phyloP scores from a whole-genome alignment of 2,113 vertebrate genomes.

The Rattus rattus region DNA sequence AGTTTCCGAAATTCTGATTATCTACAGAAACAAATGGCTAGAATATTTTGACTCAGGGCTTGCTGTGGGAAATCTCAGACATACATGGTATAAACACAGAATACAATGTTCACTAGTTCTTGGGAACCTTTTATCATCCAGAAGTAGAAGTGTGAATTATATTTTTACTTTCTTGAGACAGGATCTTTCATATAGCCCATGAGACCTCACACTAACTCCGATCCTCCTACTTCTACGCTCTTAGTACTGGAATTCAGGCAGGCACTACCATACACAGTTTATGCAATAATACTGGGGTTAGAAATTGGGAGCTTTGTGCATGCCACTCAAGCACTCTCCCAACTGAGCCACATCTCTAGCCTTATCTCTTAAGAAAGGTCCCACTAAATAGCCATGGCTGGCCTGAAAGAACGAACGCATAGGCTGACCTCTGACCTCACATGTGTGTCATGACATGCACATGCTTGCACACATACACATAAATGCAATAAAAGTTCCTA shows the following conservation, averaged over 20 bases:
- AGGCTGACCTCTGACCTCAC: background rate
- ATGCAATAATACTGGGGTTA: background rate
- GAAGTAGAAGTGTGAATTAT: slow-evolving; percentile 22
- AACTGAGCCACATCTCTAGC: background rate
- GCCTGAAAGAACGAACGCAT: background rate
- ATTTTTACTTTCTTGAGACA: slow-evolving; percentile 11
- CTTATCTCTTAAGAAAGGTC: background rate
- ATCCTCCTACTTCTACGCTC: background rate
- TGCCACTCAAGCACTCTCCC: background rate
- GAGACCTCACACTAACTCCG: background rate
- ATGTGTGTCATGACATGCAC: background rate
- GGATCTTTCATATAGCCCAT: background rate
- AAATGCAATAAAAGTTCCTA: background rate
- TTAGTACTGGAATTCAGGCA: background rate
- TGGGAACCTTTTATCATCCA: slow-evolving; percentile 2
- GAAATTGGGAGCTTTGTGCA: background rate
- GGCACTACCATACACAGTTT: background rate
- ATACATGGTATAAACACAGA: background rate
- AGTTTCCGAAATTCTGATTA: slow-evolving; percentile 29
- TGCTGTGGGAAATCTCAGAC: slow-evolving; percentile 5
- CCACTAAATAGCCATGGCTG: background rate
- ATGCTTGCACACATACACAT: background rate
- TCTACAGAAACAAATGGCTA: slow-evolving; percentile 33
- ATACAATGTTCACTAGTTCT: slow-evolving; percentile 17
- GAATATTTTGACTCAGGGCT: background rate